Evolutionary conservation across 2,113 vertebrate genomes (phyloP), one percentile per base, ranked within the genome.

Genomic region (Oncorhynchus mykiss): DNA sequence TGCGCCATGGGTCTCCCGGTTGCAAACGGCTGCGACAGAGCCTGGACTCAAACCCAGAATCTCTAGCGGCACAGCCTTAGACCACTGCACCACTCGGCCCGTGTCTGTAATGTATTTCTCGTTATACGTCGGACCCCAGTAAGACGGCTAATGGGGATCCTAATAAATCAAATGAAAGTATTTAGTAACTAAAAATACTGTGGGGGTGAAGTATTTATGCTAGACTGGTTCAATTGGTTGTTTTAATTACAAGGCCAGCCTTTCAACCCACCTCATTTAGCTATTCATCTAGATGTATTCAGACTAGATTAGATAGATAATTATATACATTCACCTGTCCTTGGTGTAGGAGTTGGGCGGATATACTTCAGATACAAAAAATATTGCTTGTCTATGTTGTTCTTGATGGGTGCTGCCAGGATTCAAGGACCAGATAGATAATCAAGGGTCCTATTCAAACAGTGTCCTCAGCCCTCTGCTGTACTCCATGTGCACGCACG

Each of bases 151-250:
- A 39, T 9, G 34, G 34, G 34, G 34, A 39, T 39, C 34, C 34
- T 39, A 9, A 39, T 39, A 11, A 45, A 45, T 45, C 39, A 20
- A 82, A 45, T 66, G 39, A 73, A 86, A 83, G 12, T 54, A 65
- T 67, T 62, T 57, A 0, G 24, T 59, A 29, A 12, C 48, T 71
- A 60, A 67, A 27, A 9, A 48, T 69, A 45, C 39, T 45, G 39
- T 45, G 9, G 8, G 9, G 39, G 39, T 11, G 39, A 45, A 11
- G 39, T 45, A 9, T 45, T 45, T 11, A 45, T 45, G 39, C 39
- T 45, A 45, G 39, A 45, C 39, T 45, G 73, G 14, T 64, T 57
- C 65, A 81, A n/a, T 20, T 24, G 29, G 13, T 54, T 9, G 59
- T 65, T 67, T 6, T 71, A 67, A 67, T 67, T 29, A 24, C 22